Evolutionary conservation across 2,113 vertebrate genomes (phyloP), one percentile per base, ranked within the genome.

Genomic region (Chamaetylas fuelleborni): DNA sequence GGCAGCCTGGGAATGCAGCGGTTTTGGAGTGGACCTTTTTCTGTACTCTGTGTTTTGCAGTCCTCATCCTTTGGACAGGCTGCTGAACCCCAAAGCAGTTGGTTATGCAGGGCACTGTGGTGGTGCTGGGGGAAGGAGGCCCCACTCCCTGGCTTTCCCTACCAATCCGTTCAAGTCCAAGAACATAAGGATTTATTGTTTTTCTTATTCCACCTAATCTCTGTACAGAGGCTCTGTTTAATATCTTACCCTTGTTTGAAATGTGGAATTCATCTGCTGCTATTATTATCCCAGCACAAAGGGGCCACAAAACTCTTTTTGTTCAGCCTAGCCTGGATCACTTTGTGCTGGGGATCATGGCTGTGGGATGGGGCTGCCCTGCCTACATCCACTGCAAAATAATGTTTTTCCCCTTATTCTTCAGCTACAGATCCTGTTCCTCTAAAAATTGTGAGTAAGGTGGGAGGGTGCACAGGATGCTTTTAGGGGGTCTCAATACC

Each of bases 201-300:
- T 86, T 85, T 82, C 33, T 56, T 61, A 33, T 84, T 91, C 43
- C 29, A 65, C 28, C 31, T 92, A 86, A 78, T 88, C 70, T 84
- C 26, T 79, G 36, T 71, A 22, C 38, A 65, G 77, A 76, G 83
- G 51, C 53, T 87, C 94, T 97, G 94, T 87, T 93, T 91, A 91
- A 53, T 84, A 12, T 95, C 77, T 91, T 87, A 53, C 18, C 53
- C 61, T 40, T 88, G 84, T 95, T 96, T 96, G 91, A 95, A 96
- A 95, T 45, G 72, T 91, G 81, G 89, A 91, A 78, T 94, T 91
- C 51, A 57, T 95, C 83, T 89, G 61, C 69, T 89, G 57, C 86
- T 97, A 69, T 93, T 95, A 89, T 84, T 92, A 96, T 86, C 78
- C 73, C n/a, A 65, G 24, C 72, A 80, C 60, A 57, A 23, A 92